phyloP scores from a whole-genome alignment of 2,113 vertebrate genomes.

The Sceloporus undulatus region DNA sequence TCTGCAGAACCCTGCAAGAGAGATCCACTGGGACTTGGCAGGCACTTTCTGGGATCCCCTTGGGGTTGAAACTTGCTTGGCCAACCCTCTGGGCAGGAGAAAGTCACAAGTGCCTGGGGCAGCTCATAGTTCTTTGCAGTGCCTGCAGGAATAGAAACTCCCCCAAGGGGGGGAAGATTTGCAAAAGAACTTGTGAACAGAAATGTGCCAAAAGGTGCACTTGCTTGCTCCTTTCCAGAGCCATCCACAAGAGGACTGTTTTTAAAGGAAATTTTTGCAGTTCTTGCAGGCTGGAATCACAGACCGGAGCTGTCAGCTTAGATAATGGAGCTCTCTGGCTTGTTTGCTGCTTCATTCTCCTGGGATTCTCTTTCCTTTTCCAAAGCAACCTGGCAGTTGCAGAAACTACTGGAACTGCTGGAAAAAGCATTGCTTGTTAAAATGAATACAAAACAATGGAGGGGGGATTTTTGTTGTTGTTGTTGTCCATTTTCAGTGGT shows the following conservation, averaged over 20 bases:
- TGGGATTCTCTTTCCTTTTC: not conserved
- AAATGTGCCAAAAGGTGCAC: constrained; percentile 25
- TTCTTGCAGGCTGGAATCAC: not conserved
- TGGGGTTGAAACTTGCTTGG: not conserved
- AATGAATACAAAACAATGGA: not conserved
- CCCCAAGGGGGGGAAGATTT: constrained; percentile 6
- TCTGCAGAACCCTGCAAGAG: not conserved
- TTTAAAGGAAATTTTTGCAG: constrained; percentile 43
- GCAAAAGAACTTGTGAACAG: not conserved
- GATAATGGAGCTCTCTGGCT: constrained; percentile 32
- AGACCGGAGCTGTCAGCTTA: not conserved
- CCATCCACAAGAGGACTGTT: not conserved
- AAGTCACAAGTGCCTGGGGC: not conserved
- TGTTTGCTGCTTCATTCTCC: constrained; percentile 41
- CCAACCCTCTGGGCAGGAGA: constrained; percentile 19
- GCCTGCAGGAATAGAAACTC: not conserved
- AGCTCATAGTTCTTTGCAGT: not conserved
- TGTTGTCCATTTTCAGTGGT: no score
- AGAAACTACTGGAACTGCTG: no score
- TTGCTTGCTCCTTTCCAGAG: constrained; percentile 3
- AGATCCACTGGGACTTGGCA: not conserved
- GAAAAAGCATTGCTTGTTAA: no score
- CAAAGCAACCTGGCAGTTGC: not conserved
- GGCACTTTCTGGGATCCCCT: not conserved
- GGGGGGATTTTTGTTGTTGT: no score